phyloP scores from a whole-genome alignment of 1,140 invertebrate species.

The Portunus trituberculatus region DNA sequence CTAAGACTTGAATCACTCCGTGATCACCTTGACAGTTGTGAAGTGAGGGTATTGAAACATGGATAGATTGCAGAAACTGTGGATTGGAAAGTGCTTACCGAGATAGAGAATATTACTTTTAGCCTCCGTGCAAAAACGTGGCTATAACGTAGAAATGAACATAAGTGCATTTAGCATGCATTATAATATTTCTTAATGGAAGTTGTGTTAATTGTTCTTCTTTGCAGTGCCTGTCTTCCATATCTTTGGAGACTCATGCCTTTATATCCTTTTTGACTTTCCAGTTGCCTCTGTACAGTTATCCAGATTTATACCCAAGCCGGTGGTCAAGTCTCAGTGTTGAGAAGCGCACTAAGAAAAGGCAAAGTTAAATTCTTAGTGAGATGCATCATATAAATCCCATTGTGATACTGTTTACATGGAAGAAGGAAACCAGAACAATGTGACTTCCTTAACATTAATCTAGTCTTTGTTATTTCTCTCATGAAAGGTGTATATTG shows the following conservation, averaged over 20 bases:
- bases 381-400: slow-evolving; percentile 65
- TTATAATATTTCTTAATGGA: slow-evolving; percentile 66
- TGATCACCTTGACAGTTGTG: slow-evolving; percentile 49
- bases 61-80: slow-evolving; percentile 28
- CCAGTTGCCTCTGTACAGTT: slow-evolving; percentile 71
- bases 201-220: slow-evolving; percentile 75
- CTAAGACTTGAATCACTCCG: slow-evolving; percentile 43
- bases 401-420: slow-evolving; percentile 69
- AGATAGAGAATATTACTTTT: slow-evolving; percentile 45
- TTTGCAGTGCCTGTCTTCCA: slow-evolving; percentile 76
- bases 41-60: slow-evolving; percentile 45
- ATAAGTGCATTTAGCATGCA: slow-evolving; percentile 72
- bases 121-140: slow-evolving; percentile 42
- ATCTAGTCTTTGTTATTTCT: slow-evolving; percentile 74
- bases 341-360: slow-evolving; percentile 50
- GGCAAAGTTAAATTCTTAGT: slow-evolving; percentile 55
- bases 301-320: slow-evolving; percentile 60
- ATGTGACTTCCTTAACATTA: slow-evolving; percentile 56
- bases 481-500: slow-evolving; percentile 69
- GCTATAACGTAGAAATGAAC: slow-evolving; percentile 64
- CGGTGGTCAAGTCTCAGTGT: slow-evolving; percentile 53
- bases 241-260: slow-evolving; percentile 74
- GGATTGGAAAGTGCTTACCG: slow-evolving; percentile 51
- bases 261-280: slow-evolving; percentile 66
- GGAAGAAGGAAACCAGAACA: slow-evolving; percentile 68